Base-by-base conservation (phyloP, 2,888 invertebrate species). In the Drosophila mayaguana region DNA sequence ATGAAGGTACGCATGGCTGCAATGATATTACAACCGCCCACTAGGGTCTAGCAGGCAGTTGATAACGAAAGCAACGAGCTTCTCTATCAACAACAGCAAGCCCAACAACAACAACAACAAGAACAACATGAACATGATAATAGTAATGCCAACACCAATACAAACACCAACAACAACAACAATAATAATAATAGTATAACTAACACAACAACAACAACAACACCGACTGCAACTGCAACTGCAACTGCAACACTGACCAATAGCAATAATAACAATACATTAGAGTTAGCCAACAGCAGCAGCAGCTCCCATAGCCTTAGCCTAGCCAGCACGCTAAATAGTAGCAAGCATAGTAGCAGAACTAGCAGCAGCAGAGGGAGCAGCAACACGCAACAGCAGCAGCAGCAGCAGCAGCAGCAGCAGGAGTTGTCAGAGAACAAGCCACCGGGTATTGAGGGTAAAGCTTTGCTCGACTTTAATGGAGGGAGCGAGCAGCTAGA, bases 1-100 rank as follows among this genome's bases (percentile, higher is more conserved):
- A 96, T 96, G 95, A 96, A 97, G 96, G 96, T 97, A 94, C 96
- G 97, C 94, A 96, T 97, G 93, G 97, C 97, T 92, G 96, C 97
- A 93, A 96, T 96, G 94, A 96, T 97, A 94, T 94, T 97, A 93
- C 97, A 97, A 94, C 96, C 97, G 90, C 97, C 97, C 93, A 97
- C 97, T 94, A 96, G 96, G 94, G 96, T 96, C 93, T 93, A 93
- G 93, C 93, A 93, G 93, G 93, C 93, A 93, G 92, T 92, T 91
- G 92, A 91, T 91, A 90, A 88, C 85, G 83, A 85, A 75, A 78
- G 81, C 86, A 80, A 81, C 70, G 72, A 85, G 84, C 81, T 83
- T 65, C 70, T 69, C 60, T 74, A 77, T 74, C 72, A 75, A 75
- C 77, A 70, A 72, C 61, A 67, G 75, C 76, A 53, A 54, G 67